Evolutionary conservation across 30 jellyfish, hydroid and myxozoan species (phyloP), one percentile per base, ranked within the genome.

Genomic region (Turritopsis dohrnii): DNA sequence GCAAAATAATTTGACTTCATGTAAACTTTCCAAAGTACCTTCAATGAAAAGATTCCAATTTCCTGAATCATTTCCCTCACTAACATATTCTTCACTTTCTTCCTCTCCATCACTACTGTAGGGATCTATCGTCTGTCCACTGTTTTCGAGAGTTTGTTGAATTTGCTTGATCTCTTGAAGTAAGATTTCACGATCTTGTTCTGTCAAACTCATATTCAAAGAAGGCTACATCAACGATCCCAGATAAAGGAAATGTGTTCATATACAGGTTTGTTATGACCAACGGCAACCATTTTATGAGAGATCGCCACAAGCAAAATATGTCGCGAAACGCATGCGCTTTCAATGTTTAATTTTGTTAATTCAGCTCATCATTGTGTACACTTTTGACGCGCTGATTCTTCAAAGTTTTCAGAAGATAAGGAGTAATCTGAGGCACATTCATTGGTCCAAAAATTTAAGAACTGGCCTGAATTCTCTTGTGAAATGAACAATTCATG

Each of bases 131-230:
- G 66, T 28, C 22, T 66, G 71, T 19, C 85, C 85, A n/a, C 52
- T 53, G 21, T 84, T 21, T 80, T 80, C 87, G 66, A 88, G 90
- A 4, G 80, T 86, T 18, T 75, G 60, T 41, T 79, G 71, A 1
- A 88, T 83, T 28, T 77, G 86, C 77, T 88, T 87, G 29, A 88
- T 88, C 79, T 88, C 96, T 29, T 72, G 79, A 31, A 88, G 81
- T 31, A 88, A 71, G 41, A 79, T 88, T 52, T 88, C 91, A 21
- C 80, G 84, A 26, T 88, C 96, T 77, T 54, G 31, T 83, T 88
- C 96, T 8, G 96, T n/a, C 53, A 83, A 52, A 21, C 85, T 29
- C 81, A 83, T 80, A 23, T 74, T 74, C 0, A 69, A 27, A 9
- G 8, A 69, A 69, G 28, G 60, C 60, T 41, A 13, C 60, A n/a